Conservation (phyloP, 2,888 invertebrate genomes). For the Gari tellinella region DNA sequence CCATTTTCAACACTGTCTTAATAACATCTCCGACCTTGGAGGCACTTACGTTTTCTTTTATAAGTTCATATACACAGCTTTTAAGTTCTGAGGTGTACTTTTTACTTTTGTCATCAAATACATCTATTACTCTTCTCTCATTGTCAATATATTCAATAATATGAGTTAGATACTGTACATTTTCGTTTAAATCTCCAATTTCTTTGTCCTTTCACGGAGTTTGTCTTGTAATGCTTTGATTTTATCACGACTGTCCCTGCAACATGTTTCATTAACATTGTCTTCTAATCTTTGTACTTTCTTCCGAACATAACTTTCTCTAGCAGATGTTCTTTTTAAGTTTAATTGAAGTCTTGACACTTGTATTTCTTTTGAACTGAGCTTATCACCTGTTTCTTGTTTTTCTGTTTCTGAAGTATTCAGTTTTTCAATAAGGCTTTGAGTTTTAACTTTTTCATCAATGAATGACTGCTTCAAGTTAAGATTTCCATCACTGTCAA, state of each 20-base stretch:
- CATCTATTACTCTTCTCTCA: constrained; percentile 22
- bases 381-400: background rate
- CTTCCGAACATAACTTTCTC: constrained; percentile 20
- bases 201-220: constrained; percentile 9
- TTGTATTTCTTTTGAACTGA: constrained; percentile 4
- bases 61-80: constrained; percentile 39
- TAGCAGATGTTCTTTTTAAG: constrained; percentile 19
- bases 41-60: constrained; percentile 33
- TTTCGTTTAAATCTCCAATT: constrained; percentile 12
- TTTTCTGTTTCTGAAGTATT: constrained; percentile 10
- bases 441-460: constrained; percentile 19
- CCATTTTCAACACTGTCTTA: constrained; percentile 35
- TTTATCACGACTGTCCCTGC: constrained; percentile 5
- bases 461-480: constrained; percentile 11
- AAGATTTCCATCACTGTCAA: constrained; percentile 3
- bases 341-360: constrained; percentile 4
- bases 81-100: constrained; percentile 22
- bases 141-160: constrained; percentile 17
- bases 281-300: constrained; percentile 28
- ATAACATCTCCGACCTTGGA: constrained; percentile 37
- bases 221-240: constrained; percentile 9
- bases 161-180: constrained; percentile 14
- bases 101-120: constrained; percentile 30
- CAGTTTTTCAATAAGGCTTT: constrained; percentile 20
- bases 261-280: constrained; percentile 10